A percentile compares a stretch with the other conserved stretches of the same genome.
phyloP scores from a whole-genome alignment of 2,113 vertebrate genomes.

The Misgurnus anguillicaudatus region DNA sequence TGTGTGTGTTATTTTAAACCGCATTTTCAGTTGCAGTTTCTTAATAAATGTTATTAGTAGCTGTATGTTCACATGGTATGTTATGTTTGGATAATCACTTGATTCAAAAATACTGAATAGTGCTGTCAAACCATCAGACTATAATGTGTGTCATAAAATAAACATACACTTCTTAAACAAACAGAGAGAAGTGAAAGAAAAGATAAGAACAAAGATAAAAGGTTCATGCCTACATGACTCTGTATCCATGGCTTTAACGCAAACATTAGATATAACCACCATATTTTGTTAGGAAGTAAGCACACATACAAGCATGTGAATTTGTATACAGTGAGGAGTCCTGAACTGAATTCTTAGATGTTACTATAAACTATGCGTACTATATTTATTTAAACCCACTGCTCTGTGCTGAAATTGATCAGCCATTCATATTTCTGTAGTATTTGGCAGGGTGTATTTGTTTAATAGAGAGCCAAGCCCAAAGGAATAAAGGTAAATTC shows the following conservation, averaged over 20 bases:
- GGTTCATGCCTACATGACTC: not conserved
- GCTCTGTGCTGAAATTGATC: too few relatives aligned
- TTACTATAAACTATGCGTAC: too few relatives aligned
- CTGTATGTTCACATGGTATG: too few relatives aligned
- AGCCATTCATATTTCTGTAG: not conserved
- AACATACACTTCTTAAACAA: constrained; percentile 28
- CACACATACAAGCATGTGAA: not conserved
- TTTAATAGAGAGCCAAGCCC: constrained; percentile 4
- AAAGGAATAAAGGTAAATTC: constrained; percentile 14
- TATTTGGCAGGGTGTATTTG: constrained; percentile 11
- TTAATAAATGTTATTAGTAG: too few relatives aligned
- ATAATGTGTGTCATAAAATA: constrained; percentile 1
- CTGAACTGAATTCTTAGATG: too few relatives aligned
- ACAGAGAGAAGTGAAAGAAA: not conserved
- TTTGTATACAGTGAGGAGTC: not conserved
- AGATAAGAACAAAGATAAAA: not conserved
- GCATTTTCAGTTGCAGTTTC: not conserved
- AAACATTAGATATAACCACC: constrained; percentile 8
- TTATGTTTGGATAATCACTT: not conserved
- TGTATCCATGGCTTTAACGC: constrained; percentile 16
- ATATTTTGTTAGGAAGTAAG: not conserved
- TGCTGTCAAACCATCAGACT: not conserved
- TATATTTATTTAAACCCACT: too few relatives aligned
- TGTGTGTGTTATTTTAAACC: not conserved
- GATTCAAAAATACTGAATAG: not conserved